These are phyloP conservation scores for Podarcis lilfordi DNA, from an alignment of 2,797 vertebrate species.

Conservation along the genomic window DNA sequence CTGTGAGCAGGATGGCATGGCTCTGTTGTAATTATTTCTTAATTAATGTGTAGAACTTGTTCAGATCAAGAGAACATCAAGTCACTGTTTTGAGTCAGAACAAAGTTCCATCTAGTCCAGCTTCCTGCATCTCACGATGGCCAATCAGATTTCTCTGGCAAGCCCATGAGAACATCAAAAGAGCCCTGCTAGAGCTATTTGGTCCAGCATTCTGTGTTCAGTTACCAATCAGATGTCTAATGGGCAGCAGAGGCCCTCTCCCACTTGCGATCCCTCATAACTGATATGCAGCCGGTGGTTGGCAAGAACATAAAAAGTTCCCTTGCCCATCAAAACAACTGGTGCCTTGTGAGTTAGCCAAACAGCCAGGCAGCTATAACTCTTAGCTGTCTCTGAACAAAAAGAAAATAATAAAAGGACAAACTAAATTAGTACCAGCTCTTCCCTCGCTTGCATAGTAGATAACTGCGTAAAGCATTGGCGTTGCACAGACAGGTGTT, in stretches of 20 bases:
- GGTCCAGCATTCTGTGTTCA: no score
- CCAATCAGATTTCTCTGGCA: no score
- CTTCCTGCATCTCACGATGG: no score
- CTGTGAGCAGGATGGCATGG: background rate
- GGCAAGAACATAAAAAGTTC: no score
- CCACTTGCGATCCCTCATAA: no score
- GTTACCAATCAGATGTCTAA: no score
- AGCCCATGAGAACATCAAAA: no score
- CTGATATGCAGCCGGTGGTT: no score
- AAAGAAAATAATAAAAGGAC: background rate
- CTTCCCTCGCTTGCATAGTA: background rate
- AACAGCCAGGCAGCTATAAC: background rate
- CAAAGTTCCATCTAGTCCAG: no score
- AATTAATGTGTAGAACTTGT: conserved; percentile 13
- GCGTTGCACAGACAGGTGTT: background rate
- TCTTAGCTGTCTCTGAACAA: background rate
- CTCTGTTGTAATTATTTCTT: conserved; percentile 60
- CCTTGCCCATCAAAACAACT: background rate
- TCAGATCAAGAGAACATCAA: conserved; percentile 45
- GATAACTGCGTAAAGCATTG: background rate
- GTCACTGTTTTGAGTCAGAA: no score
- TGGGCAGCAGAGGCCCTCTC: no score
- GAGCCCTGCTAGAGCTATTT: no score
- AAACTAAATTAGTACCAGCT: background rate
- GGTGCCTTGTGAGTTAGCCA: background rate